Base-by-base conservation (phyloP, 2,113 vertebrate species). In the Hiodon alosoides region DNA sequence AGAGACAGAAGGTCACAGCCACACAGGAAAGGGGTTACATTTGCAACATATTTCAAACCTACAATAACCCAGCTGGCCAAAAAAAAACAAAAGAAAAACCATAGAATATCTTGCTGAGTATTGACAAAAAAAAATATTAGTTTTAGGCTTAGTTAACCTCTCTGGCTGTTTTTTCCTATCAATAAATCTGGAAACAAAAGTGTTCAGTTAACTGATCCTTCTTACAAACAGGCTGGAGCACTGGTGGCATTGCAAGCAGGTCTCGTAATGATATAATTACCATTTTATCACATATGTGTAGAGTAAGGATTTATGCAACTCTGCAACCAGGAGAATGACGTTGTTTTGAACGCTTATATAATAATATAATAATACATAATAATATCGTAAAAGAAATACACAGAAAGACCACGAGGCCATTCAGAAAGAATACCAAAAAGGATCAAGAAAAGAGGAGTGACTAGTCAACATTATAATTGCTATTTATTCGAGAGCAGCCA, bases 41-140 rank as follows among this genome's bases (percentile, higher is more conserved):
- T 71, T 53, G 69, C 53, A 71, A 71, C 69, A 17, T 53, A 71
- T 58, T 46, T 9, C 17, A 13, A 17, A 46, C 65, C 31, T 47
- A 0, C 17, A 7, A 17, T 48, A 7, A 47, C 8, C 16, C 8
- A 67, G 31, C 65, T 47, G 65, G 0, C 16, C 17, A 16, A 3
- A 13, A 8, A 4, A 64, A 64, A 7, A 17, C 61, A 16, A 16
- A 16, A 64, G 17, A 64, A 16, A 7, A 3, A 16, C 14, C 3
- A 7, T 59, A 9, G 14, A 9, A 4, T 14, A 3, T 9, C 58
- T 59, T 59, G 14, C 14, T 59, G 14, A 11, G 4, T 9, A 9
- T 59, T 59, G 4, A 59, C 9, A 14, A 11, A 14, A 59, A 8
- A 59, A 59, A 59, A 2, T 11, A 6, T 8, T 8, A 8, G 11